Evolutionary conservation across 2,888 invertebrate genomes (phyloP), one percentile per base, ranked within the genome.

Genomic region (Andrena bicolor): DNA sequence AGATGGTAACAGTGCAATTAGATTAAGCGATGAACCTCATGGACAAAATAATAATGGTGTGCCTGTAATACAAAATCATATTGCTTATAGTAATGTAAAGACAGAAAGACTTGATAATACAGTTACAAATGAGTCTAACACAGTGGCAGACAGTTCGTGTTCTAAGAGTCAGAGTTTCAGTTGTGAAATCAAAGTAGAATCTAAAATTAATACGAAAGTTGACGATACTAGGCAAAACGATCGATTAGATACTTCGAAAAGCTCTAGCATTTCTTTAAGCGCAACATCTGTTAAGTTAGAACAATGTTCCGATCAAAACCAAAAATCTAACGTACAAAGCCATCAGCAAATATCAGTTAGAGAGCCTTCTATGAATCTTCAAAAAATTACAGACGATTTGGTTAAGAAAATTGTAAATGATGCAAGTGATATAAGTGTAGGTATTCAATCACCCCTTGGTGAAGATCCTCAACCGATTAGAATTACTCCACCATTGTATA

Each of bases 401-500:
- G 91, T 91, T 70, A 93, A 93, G 74, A 93, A 93, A 73, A 89
- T 91, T 66, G 88, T 89, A 48, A 90, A 86, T 20, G 91, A 91
- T 28, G 79, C 87, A 51, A 89, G 83, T 82, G 91, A 90, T 61
- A 86, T 89, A 64, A 90, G 78, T 28, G 73, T 85, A 60, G 86
- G 86, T 69, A 89, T 92, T n/a, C 91, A 91, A 72, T 93, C 94
- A 56, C 93, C 94, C 0, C 82, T 91, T 30, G 92, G 90, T 41
- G 94, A 94, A 71, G 96, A 96, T 90, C 96, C 96, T n/a, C 95
- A 96, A 68, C 96, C 97, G 20, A 96, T 97, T 85, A 95, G 97
- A 83, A 95, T 96, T 76, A 96, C 96, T 20, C 97, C 97, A 3
- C 97, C 97, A 5, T 94, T 97, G 23, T 97, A 97, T 92, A 97